Evolutionary conservation across 2,113 vertebrate species (phyloP), one percentile per base, ranked within the genome.

Genomic region (Nesogale talazaci): DNA sequence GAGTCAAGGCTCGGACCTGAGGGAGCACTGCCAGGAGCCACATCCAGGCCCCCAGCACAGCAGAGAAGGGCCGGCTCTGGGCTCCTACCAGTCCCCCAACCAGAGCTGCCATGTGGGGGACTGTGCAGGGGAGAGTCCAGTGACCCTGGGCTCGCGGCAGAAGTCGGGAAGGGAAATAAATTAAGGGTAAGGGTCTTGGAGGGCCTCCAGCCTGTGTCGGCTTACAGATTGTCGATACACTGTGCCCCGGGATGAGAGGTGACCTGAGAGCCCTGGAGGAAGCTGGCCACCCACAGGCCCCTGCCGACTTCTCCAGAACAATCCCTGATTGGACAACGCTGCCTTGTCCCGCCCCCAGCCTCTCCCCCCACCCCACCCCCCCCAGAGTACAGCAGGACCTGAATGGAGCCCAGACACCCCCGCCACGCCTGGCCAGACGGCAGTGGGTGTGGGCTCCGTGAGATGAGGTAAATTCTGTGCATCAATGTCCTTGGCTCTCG

Each of bases 291-390:
- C 81, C 59, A 79, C 61, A 89, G 83, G 92, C 85, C 82, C 91
- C 95, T 7, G 25, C 83, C 94, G 79, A 87, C 74, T 94, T 94
- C 96, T 88, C 95, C 79, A 94, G 85, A 95, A 97, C n/a, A 77
- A 97, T 97, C 97, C 97, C 98, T 98, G 98, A 98, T 98, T 98
- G 98, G 98, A 97, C 96, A 97, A 97, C 94, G 93, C 97, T 96
- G 93, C 95, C 96, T 57, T 29, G 95, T 84, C 76, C 94, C 57
- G 86, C 74, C 93, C 88, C 91, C 29, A 31, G 79, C 93, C 93
- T 90, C 78, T 93, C 91, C 93, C 95, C 87, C 29, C 76, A 80
- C 83, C 31, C 70, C 91, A 92, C 95, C 87, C 29, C 76, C 82
- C 83, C 31, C 70, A 94, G 95, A 96, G 96, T 96, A 97, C 96